These are phyloP conservation scores for Sardina pilchardus DNA, from an alignment of 2,113 vertebrate species.

Conservation along the genomic window DNA sequence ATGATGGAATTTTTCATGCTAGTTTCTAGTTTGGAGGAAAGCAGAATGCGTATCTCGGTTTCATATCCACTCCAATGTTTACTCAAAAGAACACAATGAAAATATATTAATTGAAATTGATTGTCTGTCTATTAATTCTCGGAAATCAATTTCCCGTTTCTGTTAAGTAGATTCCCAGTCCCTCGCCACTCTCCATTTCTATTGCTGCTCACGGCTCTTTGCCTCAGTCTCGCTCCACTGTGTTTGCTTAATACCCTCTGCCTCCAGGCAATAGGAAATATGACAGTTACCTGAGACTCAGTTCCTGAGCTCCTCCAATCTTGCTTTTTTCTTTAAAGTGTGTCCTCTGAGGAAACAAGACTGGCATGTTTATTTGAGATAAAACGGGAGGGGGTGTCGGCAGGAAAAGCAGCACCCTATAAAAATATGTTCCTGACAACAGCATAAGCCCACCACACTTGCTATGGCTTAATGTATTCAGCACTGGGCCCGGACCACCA, in stretches of 20 bases:
- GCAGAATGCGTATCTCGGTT: background rate
- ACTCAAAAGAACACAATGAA: background rate
- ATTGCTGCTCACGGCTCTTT: constrained; percentile 31
- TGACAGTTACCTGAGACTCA: constrained; percentile 47
- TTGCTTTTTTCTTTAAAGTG: constrained; percentile 24
- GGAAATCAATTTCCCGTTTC: background rate
- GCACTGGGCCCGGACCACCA: background rate
- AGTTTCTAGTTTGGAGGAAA: background rate
- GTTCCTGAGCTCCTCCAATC: constrained; percentile 34
- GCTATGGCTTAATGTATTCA: background rate
- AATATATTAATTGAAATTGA: background rate
- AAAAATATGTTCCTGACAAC: background rate
- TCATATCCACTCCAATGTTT: background rate
- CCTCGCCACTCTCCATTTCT: constrained; percentile 12
- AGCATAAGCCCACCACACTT: background rate
- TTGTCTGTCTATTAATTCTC: background rate
- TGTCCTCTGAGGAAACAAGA: constrained; percentile 40
- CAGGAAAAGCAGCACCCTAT: constrained; percentile 18
- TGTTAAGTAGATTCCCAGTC: background rate
- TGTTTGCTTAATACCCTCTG: constrained; percentile 34
- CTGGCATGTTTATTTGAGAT: constrained; percentile 39
- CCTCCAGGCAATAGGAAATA: constrained; percentile 42
- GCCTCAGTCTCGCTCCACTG: constrained; percentile 33
- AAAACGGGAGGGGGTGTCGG: constrained; percentile 18
- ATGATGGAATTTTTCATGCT: background rate